Conservation (phyloP, 1,140 invertebrate species). For the Halictus rubicundus region DNA sequence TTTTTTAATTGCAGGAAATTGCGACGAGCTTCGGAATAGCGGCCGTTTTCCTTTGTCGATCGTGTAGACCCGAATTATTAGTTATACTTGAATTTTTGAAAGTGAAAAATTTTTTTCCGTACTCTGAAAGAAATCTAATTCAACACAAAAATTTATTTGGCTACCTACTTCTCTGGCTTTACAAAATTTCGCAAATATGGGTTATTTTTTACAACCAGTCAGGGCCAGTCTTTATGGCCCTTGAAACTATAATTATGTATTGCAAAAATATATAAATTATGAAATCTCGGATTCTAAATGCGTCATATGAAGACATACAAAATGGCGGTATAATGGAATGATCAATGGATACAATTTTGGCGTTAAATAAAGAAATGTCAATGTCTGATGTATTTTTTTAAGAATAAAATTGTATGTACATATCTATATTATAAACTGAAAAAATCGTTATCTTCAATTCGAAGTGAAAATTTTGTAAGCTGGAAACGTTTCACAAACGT, state of each 20-base stretch:
- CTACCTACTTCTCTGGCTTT: too few relatives aligned
- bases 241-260: too few relatives aligned
- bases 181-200: too few relatives aligned
- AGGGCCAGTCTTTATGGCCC: too few relatives aligned
- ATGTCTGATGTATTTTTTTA: neutral
- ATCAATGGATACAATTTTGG: neutral
- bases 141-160: neutral
- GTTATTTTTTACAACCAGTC: too few relatives aligned
- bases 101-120: neutral
- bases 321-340: neutral
- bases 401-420: neutral
- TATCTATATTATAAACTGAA: neutral
- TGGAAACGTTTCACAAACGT: neutral
- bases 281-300: neutral
- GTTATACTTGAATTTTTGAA: neutral
- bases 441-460: neutral
- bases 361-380: neutral
- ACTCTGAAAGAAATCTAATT: too few relatives aligned
- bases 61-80: too few relatives aligned
- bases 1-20: too few relatives aligned
- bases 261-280: neutral
- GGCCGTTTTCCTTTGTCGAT: too few relatives aligned
- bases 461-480: neutral
- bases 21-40: too few relatives aligned
- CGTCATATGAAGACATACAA: neutral